Evolutionary conservation across 2,888 invertebrate genomes (phyloP), one percentile per base, ranked within the genome.

Genomic region (Hyposoter didymator): DNA sequence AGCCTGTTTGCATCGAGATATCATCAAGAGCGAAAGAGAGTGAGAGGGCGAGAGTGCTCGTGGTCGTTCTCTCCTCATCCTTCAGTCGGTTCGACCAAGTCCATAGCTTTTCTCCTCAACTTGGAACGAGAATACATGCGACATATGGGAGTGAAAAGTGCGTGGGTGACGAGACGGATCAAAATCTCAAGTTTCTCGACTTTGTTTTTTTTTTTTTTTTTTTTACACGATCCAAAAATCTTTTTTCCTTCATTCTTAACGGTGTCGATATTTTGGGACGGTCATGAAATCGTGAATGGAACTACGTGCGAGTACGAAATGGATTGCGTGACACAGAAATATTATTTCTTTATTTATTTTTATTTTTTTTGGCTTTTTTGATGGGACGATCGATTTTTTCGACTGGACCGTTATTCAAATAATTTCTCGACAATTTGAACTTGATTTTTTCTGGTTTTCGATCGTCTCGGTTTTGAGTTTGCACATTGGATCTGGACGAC

Each of bases 1-100:
- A 88, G 90, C 89, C 89, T 89, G 91, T 90, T 91, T 90, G 89
- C 89, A 89, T 87, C 84, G 85, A 90, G 91, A 91, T 91, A 90
- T 90, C 89, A 91, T 91, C 91, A 84, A 74, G 73, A 76, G 74
- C 4, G 12, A 17, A 55, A 75, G 72, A 52, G 73, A 74, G 73
- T 74, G 64, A 28, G 59, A 59, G 45, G 7, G n/a, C n/a, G 32
- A 45, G 64, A 70, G 74, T 43, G 73, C 55, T 76, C 72, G 82
- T 79, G 81, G 84, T 88, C 70, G 82, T 84, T 85, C 84, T 87
- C 82, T 87, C 79, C 84, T 88, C 82, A 87, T 88, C 85, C 84
- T 87, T 84, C 62, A 86, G 59, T 49, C 47, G 82, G 39, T 75
- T 75, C 45, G 64, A 72, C 67, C 64, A 78, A 70, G 49, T 78